Conservation (phyloP, 2,113 vertebrate genomes). For the Saiga tatarica region DNA sequence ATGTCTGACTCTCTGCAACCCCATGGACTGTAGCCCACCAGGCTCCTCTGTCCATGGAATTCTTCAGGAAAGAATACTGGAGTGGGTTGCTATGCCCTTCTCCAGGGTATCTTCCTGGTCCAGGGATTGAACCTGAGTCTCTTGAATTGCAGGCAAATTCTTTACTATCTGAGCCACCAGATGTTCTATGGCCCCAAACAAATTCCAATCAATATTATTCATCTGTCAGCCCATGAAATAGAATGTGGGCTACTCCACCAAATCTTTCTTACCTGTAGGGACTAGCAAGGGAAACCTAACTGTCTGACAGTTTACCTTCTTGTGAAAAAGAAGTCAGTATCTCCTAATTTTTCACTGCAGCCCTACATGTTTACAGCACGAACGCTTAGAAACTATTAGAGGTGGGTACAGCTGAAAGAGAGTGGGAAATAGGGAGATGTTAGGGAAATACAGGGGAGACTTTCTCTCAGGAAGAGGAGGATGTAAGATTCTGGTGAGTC, state of each 20-base stretch:
- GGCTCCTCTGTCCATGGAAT: not conserved
- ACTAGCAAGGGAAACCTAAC: conserved; percentile 72
- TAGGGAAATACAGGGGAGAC: conserved; percentile 61
- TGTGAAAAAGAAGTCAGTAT: conserved; percentile 70
- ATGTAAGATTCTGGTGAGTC: not conserved
- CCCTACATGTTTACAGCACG: conserved; percentile 61
- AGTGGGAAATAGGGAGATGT: not conserved
- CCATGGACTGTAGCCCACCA: not conserved
- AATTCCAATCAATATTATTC: conserved; percentile 72
- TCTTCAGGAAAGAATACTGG: not conserved
- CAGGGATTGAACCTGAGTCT: not conserved
- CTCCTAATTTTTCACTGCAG: conserved; percentile 76
- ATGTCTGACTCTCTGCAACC: not conserved
- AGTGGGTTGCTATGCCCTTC: not conserved
- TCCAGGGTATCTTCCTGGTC: not conserved
- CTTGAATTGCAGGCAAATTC: not conserved
- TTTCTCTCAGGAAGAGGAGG: conserved; percentile 53
- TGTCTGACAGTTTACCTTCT: conserved; percentile 72
- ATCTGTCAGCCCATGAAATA: conserved; percentile 56
- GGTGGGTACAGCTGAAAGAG: not conserved
- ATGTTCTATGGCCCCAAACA: conserved; percentile 31
- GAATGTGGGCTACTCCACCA: conserved; percentile 31
- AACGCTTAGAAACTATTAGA: conserved; percentile 33
- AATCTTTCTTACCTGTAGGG: conserved; percentile 70
- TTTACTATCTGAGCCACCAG: not conserved